Conservation (phyloP, 1,140 invertebrate species). For the Lepidurus packardi region DNA sequence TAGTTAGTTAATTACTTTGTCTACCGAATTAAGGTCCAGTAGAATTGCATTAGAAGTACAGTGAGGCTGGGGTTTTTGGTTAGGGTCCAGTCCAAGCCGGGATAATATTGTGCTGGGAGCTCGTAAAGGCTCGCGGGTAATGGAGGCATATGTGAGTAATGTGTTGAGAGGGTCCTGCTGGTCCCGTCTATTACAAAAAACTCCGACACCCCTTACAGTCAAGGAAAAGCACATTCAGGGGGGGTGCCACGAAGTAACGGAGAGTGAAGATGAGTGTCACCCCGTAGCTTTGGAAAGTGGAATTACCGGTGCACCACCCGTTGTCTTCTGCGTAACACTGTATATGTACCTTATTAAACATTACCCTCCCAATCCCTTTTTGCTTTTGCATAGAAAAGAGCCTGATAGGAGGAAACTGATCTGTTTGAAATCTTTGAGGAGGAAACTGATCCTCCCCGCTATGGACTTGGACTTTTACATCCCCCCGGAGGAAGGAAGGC, state of each 20-base stretch:
- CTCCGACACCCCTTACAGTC: not conserved
- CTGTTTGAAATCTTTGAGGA: not conserved
- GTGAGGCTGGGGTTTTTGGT: not conserved
- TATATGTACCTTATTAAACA: not conserved
- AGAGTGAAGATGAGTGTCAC: constrained; percentile 18
- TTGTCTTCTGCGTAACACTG: not conserved
- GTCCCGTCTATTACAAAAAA: not conserved
- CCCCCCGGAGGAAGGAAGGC: not conserved
- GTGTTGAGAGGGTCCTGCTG: constrained; percentile 20
- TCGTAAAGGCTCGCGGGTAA: constrained; percentile 5
- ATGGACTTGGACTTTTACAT: no score
- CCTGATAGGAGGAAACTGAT: no score
- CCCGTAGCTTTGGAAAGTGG: not conserved
- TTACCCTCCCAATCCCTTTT: not conserved
- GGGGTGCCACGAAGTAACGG: constrained; percentile 6
- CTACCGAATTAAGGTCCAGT: not conserved
- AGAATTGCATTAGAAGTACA: not conserved
- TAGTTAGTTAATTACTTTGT: constrained; percentile 10
- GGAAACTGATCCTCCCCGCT: no score
- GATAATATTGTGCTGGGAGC: constrained; percentile 6
- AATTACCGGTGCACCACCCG: constrained; percentile 17
- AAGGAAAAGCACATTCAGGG: not conserved
- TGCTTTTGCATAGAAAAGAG: not conserved
- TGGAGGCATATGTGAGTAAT: constrained; percentile 21
- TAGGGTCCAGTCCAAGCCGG: not conserved